Evolutionary conservation across 1,140 invertebrate species (phyloP).

Genomic region (Drosophila miranda): DNA sequence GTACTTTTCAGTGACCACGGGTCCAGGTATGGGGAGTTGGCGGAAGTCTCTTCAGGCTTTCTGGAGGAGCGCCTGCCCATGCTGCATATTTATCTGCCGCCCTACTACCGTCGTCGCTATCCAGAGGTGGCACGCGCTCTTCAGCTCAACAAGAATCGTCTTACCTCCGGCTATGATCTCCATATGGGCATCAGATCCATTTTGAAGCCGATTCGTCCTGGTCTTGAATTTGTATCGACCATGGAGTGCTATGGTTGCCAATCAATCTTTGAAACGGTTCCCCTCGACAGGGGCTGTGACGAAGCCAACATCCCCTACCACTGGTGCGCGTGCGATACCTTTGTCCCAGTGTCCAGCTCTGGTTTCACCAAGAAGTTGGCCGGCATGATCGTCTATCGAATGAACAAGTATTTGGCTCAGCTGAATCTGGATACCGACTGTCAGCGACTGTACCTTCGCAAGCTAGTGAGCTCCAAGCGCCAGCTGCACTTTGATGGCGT

Average conservation of each 20-base stretch:
- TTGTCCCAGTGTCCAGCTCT: neutral
- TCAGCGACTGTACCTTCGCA: constrained; percentile 1
- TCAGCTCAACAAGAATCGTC: constrained; percentile 86
- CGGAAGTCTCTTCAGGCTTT: constrained; percentile 86
- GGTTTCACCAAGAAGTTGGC: too few relatives aligned
- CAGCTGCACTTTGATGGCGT: constrained; percentile 6
- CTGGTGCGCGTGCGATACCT: constrained; percentile 88
- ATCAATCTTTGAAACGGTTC: constrained; percentile 86
- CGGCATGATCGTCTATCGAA: constrained; percentile 76
- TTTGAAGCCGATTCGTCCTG: constrained; percentile 87
- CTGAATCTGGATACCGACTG: constrained; percentile 48
- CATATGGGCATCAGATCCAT: constrained; percentile 85
- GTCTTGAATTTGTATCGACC: constrained; percentile 82
- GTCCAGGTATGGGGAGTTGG: constrained; percentile 90
- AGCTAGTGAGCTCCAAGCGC: constrained; percentile 13
- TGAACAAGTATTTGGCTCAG: constrained; percentile 76
- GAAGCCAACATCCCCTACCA: constrained; percentile 87
- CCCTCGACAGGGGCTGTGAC: constrained; percentile 86
- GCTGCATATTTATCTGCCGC: constrained; percentile 89
- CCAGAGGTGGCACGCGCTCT: constrained; percentile 87
- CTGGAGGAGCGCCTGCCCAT: constrained; percentile 95
- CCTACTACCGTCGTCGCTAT: constrained; percentile 87
- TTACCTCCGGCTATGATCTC: constrained; percentile 92
- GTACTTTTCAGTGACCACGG: constrained; percentile 97
- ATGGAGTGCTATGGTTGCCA: constrained; percentile 82